phyloP scores from a whole-genome alignment of 2,888 invertebrate species.

The Mesorhabditis spiculigera region DNA sequence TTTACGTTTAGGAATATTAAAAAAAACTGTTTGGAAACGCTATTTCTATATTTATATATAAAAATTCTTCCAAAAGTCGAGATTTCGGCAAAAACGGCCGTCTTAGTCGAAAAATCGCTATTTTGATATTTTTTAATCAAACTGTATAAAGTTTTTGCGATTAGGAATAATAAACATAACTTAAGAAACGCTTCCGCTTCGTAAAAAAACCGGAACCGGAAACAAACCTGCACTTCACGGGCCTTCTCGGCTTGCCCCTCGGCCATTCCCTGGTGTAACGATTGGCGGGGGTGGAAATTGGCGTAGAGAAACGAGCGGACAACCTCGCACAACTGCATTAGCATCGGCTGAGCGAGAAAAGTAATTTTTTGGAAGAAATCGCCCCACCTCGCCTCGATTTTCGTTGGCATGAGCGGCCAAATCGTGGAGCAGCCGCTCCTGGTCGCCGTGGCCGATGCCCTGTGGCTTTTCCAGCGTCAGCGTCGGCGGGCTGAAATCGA shows the following conservation, averaged over 20 bases:
- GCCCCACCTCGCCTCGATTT: background rate
- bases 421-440: background rate
- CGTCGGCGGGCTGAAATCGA: too few species aligned
- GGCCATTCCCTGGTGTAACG: background rate
- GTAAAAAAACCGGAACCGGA: too few species aligned
- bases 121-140: too few species aligned
- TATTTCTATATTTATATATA: too few species aligned
- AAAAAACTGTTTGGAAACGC: too few species aligned
- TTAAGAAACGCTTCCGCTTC: too few species aligned
- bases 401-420: background rate
- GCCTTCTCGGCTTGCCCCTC: background rate
- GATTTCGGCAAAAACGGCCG: too few species aligned
- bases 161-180: too few species aligned
- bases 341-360: slow-evolving; percentile 20
- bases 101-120: too few species aligned
- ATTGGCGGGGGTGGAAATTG: background rate
- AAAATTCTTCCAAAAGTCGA: too few species aligned
- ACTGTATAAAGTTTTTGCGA: too few species aligned
- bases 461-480: background rate
- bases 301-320: slow-evolving; percentile 25
- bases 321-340: slow-evolving; percentile 16
- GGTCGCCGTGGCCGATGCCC: background rate
- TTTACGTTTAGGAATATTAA: too few species aligned
- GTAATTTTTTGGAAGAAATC: background rate
- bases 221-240: background rate